Evolutionary conservation across 2,797 vertebrate species (phyloP).

Genomic region (Morelia viridis): DNA sequence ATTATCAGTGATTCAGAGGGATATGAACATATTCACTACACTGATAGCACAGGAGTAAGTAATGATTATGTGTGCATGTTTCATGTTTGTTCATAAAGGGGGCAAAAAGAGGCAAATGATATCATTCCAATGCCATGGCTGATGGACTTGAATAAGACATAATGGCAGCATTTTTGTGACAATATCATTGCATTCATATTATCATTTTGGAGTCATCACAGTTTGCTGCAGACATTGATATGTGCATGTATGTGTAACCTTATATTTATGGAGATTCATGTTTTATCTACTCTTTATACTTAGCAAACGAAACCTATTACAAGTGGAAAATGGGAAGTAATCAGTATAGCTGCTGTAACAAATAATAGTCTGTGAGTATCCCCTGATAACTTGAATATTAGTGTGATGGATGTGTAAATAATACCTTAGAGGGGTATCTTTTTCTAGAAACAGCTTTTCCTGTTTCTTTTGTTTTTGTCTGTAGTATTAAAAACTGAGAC

Average conservation of each 20-base stretch:
- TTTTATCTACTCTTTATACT: not conserved
- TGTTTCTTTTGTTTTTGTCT: not conserved
- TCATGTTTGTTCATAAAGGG: not conserved
- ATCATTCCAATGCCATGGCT: not conserved
- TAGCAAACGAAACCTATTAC: slow-evolving; percentile 79
- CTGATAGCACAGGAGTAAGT: slow-evolving; percentile 58
- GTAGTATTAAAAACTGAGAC: not conserved
- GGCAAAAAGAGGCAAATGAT: not conserved
- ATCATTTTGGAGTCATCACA: not conserved
- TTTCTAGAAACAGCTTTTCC: not conserved
- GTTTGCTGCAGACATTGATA: not conserved
- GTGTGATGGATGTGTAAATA: not conserved
- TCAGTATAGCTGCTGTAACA: slow-evolving; percentile 87
- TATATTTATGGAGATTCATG: not conserved
- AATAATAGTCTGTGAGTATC: slow-evolving; percentile 82
- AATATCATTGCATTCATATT: not conserved
- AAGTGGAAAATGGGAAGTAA: slow-evolving; percentile 91
- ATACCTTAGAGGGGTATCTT: not conserved
- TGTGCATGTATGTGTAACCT: slow-evolving; percentile 23
- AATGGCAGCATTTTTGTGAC: not conserved
- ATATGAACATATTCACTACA: slow-evolving; percentile 89
- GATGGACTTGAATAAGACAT: not conserved
- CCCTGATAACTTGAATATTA: slow-evolving; percentile 9
- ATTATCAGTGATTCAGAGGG: slow-evolving; percentile 84
- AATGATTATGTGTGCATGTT: not conserved